phyloP scores from a whole-genome alignment of 2,888 invertebrate genomes.

The Campoplex capitator region DNA sequence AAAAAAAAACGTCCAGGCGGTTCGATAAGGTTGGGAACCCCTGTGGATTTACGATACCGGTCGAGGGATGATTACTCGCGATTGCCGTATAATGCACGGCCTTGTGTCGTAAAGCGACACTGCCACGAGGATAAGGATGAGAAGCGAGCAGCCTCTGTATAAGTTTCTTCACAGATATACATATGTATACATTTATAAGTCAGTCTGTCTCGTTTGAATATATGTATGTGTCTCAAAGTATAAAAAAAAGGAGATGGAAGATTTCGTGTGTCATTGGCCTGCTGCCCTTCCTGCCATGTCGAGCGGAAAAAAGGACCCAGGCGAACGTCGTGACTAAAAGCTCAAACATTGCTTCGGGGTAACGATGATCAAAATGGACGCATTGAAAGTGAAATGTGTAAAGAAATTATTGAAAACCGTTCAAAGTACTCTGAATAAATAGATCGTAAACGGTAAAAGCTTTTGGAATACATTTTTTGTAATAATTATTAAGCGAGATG shows the following conservation, averaged over 20 bases:
- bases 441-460: neutral
- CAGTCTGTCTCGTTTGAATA: constrained; percentile 16
- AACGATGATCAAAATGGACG: neutral
- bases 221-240: constrained; percentile 30
- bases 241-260: constrained; percentile 39
- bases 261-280: constrained; percentile 54
- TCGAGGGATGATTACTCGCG: constrained; percentile 83
- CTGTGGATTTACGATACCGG: constrained; percentile 82
- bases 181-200: constrained; percentile 12
- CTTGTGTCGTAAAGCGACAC: constrained; percentile 83
- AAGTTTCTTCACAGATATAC: neutral
- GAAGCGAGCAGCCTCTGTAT: constrained; percentile 42
- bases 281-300: constrained; percentile 31
- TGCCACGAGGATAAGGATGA: constrained; percentile 65
- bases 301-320: constrained; percentile 28
- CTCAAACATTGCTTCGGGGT: constrained; percentile 1
- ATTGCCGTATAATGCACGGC: constrained; percentile 83
- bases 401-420: neutral
- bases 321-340: constrained; percentile 24
- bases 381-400: neutral
- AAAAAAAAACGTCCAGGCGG: neutral
- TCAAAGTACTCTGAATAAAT: neutral
- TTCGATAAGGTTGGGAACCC: constrained; percentile 83
- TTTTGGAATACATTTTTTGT: neutral
- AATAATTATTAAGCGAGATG: neutral